Conservation (phyloP, 2,888 invertebrate genomes). For the Coremacera marginata region DNA sequence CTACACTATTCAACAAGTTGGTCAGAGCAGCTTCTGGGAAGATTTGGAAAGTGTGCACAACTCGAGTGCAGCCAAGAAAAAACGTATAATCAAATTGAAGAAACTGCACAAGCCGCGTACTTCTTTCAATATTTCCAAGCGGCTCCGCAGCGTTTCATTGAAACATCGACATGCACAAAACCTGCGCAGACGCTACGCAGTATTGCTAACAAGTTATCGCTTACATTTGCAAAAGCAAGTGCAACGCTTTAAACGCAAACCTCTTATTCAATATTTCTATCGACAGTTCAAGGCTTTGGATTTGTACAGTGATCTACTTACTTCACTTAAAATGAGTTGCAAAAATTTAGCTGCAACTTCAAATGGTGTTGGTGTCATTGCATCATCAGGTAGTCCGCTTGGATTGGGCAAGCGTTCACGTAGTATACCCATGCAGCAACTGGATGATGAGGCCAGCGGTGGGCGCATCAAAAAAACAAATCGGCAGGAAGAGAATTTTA, state of each 20-base stretch:
- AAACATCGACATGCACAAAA: constrained; percentile 52
- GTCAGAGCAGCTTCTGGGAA: background rate
- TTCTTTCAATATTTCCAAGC: constrained; percentile 13
- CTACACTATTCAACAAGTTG: constrained; percentile 25
- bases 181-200: constrained; percentile 55
- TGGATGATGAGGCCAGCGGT: constrained; percentile 47
- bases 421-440: constrained; percentile 2
- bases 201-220: constrained; percentile 57
- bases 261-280: constrained; percentile 54
- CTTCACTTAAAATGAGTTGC: constrained; percentile 61
- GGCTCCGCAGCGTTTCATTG: constrained; percentile 46
- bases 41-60: constrained; percentile 23
- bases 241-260: constrained; percentile 48
- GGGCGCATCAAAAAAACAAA: constrained; percentile 57
- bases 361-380: constrained; percentile 35
- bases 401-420: constrained; percentile 46
- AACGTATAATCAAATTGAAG: constrained; percentile 31
- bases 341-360: constrained; percentile 45
- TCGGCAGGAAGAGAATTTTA: constrained; percentile 64
- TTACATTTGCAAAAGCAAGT: constrained; percentile 53
- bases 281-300: too few relatives aligned
- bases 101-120: background rate
- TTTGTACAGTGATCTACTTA: constrained; percentile 62
- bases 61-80: constrained; percentile 36
- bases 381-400: constrained; percentile 42